Percentiles rank a stretch among this genome's conserved stretches.
phyloP scores from a whole-genome alignment of 2,797 vertebrate species.

The Rousettus madagascariensis region DNA sequence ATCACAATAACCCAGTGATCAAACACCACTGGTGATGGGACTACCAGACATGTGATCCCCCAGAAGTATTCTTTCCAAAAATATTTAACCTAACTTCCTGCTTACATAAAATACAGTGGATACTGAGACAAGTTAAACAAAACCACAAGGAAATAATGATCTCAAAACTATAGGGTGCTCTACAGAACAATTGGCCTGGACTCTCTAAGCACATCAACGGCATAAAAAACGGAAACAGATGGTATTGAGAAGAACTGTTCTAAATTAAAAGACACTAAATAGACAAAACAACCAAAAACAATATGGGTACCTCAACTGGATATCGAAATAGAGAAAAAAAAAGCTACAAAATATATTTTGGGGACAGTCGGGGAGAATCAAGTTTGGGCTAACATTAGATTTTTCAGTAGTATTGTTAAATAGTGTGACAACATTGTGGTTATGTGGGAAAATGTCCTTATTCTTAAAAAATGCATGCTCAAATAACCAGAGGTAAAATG shows the following conservation, averaged over 20 bases:
- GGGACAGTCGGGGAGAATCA: background rate
- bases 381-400: background rate
- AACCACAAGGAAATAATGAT: background rate
- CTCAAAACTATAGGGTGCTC: background rate
- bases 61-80: background rate
- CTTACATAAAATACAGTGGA: background rate
- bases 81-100: constrained; percentile 10
- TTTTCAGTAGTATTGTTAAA: background rate
- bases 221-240: background rate
- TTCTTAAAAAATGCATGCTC: background rate
- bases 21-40: background rate
- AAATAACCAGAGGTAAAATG: background rate
- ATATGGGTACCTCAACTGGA: background rate
- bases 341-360: background rate
- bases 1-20: background rate
- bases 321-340: background rate
- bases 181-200: background rate
- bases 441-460: no score
- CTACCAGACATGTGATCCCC: background rate
- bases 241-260: background rate
- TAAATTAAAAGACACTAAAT: background rate
- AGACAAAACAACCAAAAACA: background rate
- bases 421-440: background rate
- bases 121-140: background rate
- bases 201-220: background rate